Percentiles rank a stretch among this genome's conserved stretches.
These are phyloP conservation scores for Gorsachius magnificus DNA, from an alignment of 2,797 vertebrate genomes.

Conservation along the genomic window DNA sequence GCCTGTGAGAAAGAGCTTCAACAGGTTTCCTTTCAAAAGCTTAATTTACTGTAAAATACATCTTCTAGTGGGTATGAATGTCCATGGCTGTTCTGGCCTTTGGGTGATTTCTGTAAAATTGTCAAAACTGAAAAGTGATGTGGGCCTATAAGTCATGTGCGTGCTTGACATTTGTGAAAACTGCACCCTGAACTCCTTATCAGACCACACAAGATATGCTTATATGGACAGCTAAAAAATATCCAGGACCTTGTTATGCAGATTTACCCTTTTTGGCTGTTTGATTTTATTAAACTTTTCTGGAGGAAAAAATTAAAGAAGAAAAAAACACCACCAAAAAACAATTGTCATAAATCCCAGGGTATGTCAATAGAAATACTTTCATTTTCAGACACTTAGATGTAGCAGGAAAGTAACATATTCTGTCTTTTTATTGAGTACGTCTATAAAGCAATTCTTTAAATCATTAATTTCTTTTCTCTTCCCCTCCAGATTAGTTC, in stretches of 20 bases:
- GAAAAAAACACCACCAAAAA: neutral
- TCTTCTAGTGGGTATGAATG: neutral
- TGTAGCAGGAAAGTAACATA: neutral
- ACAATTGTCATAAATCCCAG: neutral
- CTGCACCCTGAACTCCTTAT: neutral
- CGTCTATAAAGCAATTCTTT: neutral
- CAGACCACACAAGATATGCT: neutral
- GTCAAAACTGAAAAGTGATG: neutral
- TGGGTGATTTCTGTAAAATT: neutral
- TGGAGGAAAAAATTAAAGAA: no score
- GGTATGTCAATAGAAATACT: neutral
- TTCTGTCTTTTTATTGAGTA: neutral
- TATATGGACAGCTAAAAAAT: neutral
- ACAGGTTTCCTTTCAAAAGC: neutral
- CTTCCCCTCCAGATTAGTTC: neutral
- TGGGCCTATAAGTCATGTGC: neutral
- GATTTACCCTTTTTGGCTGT: neutral
- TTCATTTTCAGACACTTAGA: neutral
- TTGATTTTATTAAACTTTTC: neutral
- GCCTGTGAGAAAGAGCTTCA: neutral
- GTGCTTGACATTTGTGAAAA: constrained; percentile 13
- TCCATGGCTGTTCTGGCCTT: neutral
- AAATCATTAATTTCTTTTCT: neutral
- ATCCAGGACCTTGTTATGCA: neutral
- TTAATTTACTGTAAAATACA: neutral